Evolutionary conservation across 1,140 invertebrate genomes (phyloP), one percentile per base, ranked within the genome.

Genomic region (Drosophila pectinifera): DNA sequence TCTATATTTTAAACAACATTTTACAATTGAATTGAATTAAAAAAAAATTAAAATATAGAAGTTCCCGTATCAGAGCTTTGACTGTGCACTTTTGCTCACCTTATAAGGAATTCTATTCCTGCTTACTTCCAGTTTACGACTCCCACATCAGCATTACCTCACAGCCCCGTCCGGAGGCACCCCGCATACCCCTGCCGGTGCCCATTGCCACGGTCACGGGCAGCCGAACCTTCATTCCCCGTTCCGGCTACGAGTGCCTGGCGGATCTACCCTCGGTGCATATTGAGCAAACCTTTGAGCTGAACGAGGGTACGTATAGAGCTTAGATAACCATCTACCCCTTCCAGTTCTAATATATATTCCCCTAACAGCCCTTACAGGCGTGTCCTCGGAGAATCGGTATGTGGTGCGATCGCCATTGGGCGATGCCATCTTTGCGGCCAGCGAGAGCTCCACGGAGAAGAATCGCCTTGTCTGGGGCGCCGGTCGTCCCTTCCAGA

Each of bases 371-470:
- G 91, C 90, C 18, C 74, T 92, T 3, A 92, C 91, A 14, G 82
- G 72, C 0, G 88, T 93, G 0, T 91, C 92, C 3, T 95, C 95
- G 1, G 95, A 95, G 90, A 95, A 95, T 82, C 93, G 94, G 31
- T 95, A 95, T 89, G 94, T 94, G 59, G 92, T 95, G 3, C 93
- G 94, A 74, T 93, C 95, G 3, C 94, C 94, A 0, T 90, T 94
- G 31, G 94, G 94, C 4, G 94, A 95, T 72, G 93, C 94, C 3
- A 85, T 95, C 18, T 95, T 94, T 76, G 93, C 94, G 41, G 95
- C 94, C 18, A 94, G 93, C 24, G 95, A 95, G 78, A 92, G 92
- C 7, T 95, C 95, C 0, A 93, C 92, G 2, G 78, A 92, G 1
- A 93, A 93, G 0, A 93, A 94, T 78, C 92, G 95, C 51, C 92